Percentiles rank a stretch among this genome's conserved stretches.
Evolutionary conservation across 2,797 vertebrate species (phyloP).

Genomic region (Neostethus bicornis): DNA sequence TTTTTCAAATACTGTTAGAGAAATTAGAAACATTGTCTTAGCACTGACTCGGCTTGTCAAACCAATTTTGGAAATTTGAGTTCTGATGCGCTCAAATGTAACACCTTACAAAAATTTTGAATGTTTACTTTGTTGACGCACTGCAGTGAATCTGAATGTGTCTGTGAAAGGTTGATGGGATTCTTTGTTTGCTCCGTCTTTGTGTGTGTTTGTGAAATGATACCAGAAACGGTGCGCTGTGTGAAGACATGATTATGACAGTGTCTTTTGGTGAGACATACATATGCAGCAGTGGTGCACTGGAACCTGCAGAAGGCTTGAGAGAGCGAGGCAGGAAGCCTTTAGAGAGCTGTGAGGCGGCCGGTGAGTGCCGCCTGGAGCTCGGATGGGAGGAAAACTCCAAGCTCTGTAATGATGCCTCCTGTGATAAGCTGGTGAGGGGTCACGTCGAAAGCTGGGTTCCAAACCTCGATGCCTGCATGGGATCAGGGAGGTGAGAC

Average conservation of each 20-base stretch:
- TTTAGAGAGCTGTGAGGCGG: conserved; percentile 80
- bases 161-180: conserved; percentile 17
- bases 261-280: conserved; percentile 51
- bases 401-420: conserved; percentile 91
- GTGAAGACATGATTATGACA: conserved; percentile 34
- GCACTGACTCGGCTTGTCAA: conserved; percentile 34
- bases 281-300: conserved; percentile 69
- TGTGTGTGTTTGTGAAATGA: conserved; percentile 17
- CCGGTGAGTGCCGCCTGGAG: conserved; percentile 84
- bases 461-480: conserved; percentile 91
- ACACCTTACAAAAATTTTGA: no score
- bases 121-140: conserved; percentile 19
- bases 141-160: conserved; percentile 37
- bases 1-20: conserved; percentile 6
- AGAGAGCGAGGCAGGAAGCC: background rate
- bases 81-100: conserved; percentile 43
- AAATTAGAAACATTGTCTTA: conserved; percentile 22
- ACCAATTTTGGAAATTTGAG: conserved; percentile 43
- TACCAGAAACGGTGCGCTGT: conserved; percentile 28
- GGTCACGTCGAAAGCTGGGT: conserved; percentile 92
- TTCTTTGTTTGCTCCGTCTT: no score
- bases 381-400: conserved; percentile 88
- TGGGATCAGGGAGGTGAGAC: background rate
- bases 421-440: conserved; percentile 93
- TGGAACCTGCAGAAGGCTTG: conserved; percentile 48